Conservation (phyloP, 2,113 vertebrate species). For the Panurus biarmicus region DNA sequence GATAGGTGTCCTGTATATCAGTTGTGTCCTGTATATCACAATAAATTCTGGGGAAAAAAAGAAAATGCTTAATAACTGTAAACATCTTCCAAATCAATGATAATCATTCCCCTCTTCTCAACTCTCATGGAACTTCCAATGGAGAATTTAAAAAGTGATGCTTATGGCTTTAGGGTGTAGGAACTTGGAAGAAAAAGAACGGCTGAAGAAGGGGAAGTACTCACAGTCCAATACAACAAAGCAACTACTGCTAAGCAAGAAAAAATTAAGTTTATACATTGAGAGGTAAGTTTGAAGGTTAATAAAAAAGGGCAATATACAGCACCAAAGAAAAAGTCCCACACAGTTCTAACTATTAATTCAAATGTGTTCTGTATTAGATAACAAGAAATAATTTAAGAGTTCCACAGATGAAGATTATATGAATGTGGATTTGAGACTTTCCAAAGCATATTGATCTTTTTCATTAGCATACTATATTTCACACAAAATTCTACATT, state of each 20-base stretch:
- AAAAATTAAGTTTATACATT: background rate
- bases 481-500: background rate
- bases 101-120: background rate
- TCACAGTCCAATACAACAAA: background rate
- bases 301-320: background rate
- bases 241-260: background rate
- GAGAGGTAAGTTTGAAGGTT: background rate
- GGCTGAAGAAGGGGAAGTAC: background rate
- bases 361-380: background rate
- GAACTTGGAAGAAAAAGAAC: background rate
- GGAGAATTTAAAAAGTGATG: background rate
- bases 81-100: background rate
- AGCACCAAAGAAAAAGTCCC: background rate
- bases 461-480: background rate
- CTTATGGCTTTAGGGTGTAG: background rate
- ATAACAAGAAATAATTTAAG: background rate
- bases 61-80: background rate
- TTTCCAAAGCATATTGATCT: background rate
- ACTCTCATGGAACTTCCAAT: background rate
- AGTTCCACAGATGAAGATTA: background rate
- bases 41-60: background rate
- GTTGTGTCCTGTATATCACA: background rate
- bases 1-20: no score
- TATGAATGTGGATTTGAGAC: background rate
- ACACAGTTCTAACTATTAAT: background rate